phyloP scores from a whole-genome alignment of 2,113 vertebrate genomes.

The Mesocricetus auratus region DNA sequence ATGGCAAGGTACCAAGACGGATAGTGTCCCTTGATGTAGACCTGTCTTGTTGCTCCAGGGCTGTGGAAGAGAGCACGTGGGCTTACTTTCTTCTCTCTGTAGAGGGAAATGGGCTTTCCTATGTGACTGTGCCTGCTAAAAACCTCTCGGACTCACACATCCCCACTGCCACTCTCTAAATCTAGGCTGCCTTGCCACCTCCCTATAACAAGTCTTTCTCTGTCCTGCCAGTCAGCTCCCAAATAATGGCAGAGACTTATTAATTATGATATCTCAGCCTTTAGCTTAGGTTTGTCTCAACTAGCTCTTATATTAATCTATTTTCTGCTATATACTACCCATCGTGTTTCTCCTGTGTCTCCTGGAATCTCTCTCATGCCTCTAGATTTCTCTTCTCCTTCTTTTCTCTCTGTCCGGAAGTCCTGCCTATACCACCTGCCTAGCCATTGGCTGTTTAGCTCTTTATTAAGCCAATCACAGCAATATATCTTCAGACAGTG shows the following conservation, averaged over 20 bases:
- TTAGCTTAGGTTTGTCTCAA: no score
- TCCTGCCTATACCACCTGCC: background rate
- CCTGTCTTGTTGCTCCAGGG: background rate
- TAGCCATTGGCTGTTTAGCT: background rate
- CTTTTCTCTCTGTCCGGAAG: background rate
- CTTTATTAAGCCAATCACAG: background rate
- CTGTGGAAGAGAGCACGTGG: background rate
- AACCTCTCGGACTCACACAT: background rate
- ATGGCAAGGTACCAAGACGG: background rate
- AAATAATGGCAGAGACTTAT: no score
- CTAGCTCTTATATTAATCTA: no score
- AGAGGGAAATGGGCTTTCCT: background rate
- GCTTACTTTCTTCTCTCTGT: background rate
- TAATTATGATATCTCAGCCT: no score
- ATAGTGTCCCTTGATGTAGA: rapidly evolving
- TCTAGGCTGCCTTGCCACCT: background rate
- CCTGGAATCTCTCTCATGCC: no score
- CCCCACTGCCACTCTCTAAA: background rate
- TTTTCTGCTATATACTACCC: no score
- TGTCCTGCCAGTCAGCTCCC: no score
- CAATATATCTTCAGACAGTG: background rate
- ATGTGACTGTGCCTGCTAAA: background rate
- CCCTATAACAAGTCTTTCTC: no score
- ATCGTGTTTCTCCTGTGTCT: no score
- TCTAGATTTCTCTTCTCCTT: no score